Evolutionary conservation across 2,113 vertebrate genomes (phyloP).

Genomic region (Manacus vitellinus): DNA sequence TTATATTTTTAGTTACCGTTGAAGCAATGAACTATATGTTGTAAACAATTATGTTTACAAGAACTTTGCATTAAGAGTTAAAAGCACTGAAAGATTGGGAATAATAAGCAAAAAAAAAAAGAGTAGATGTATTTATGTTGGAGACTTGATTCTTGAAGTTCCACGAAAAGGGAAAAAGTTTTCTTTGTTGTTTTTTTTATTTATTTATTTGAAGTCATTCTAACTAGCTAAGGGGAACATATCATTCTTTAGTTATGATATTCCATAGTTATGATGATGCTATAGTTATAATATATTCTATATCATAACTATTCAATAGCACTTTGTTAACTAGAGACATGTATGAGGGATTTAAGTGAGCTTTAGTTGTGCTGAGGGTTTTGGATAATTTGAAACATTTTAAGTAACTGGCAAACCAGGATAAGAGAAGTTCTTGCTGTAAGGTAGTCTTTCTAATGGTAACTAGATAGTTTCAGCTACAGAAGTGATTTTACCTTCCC

Average conservation of each 20-base stretch:
- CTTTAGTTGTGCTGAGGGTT: background rate
- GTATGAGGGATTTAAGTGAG: background rate
- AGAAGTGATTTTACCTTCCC: background rate
- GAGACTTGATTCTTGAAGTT: background rate
- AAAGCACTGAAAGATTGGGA: background rate
- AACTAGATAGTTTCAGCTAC: background rate
- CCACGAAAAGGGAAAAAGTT: background rate
- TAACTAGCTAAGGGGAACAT: background rate
- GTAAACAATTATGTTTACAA: background rate
- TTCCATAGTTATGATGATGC: background rate
- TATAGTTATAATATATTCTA: background rate
- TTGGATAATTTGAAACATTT: background rate
- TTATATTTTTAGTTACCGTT: background rate
- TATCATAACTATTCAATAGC: background rate
- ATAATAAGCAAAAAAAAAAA: background rate
- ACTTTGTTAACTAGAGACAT: background rate
- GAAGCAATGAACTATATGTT: fast-evolving
- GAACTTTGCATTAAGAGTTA: background rate
- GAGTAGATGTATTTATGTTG: background rate
- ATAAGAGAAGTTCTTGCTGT: fast-evolving
- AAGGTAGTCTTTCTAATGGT: background rate
- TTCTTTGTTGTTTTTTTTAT: fast-evolving
- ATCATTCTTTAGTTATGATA: background rate
- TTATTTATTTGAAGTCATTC: background rate
- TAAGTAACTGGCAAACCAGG: background rate